Percentiles rank a stretch among this genome's conserved stretches.
Conservation (phyloP, 2,797 vertebrate species). For the Helarctos malayanus region DNA sequence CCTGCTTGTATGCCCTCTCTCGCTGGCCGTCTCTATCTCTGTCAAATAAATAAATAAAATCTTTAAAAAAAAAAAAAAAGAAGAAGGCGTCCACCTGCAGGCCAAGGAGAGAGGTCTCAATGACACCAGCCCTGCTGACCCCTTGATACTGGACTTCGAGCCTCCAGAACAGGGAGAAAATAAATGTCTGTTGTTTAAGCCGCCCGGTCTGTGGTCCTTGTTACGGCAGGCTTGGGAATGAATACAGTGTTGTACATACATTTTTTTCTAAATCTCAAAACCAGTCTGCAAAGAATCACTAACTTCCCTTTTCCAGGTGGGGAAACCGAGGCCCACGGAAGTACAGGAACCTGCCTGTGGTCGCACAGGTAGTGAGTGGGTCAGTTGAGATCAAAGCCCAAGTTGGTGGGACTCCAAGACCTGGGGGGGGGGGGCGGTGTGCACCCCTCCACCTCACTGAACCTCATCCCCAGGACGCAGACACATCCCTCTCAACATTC, state of each 20-base stretch:
- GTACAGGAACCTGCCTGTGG: neutral
- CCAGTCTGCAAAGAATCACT: neutral
- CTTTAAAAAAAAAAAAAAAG: too few species aligned
- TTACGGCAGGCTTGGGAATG: neutral
- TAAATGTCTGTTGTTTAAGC: neutral
- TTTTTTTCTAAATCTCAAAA: neutral
- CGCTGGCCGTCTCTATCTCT: too few species aligned
- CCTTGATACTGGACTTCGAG: neutral
- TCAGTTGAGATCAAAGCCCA: neutral
- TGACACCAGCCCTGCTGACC: neutral
- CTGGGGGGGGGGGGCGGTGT: accelerated
- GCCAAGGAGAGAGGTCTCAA: neutral
- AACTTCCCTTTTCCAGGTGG: neutral
- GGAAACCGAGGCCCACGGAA: neutral
- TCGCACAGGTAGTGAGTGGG: neutral
- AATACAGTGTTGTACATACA: neutral
- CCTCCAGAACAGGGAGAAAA: neutral
- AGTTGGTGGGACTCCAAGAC: too few species aligned
- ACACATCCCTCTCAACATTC: neutral
- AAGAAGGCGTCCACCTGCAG: accelerated
- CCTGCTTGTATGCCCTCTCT: too few species aligned
- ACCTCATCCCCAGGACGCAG: accelerated
- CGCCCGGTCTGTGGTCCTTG: neutral
- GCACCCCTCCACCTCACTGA: neutral
- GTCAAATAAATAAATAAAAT: too few species aligned